Evolutionary conservation across 1,140 invertebrate genomes (phyloP), one percentile per base, ranked within the genome.

Genomic region (Adoxophyes honmai): DNA sequence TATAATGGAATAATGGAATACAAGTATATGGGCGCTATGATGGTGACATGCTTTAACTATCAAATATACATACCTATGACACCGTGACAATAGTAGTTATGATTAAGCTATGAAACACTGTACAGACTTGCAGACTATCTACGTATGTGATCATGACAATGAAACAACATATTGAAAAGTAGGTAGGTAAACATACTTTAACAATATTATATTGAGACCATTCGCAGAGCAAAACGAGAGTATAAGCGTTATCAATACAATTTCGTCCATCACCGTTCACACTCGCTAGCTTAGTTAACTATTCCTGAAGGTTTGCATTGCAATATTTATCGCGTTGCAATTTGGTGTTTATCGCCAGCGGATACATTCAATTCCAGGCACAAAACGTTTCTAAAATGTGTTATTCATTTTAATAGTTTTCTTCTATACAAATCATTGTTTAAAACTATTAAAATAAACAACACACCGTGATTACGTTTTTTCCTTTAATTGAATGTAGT

Each of bases 251-350:
- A 61, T 68, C 66, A 78, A 60, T 71, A 75, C 79, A 70, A 81
- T 83, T 66, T 72, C 81, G 81, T 85, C 14, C 82, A 15, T 88
- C 82, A 63, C 53, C 85, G 55, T 51, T 55, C 85, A 85, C 59
- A 64, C 85, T 59, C 75, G 82, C 82, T 63, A 88, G 82, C 78
- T 33, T 18, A 53, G 21, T 72, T 59, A 33, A 52, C 56, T 65
- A 55, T 15, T 10, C 9, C 42, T 28, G 18, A 35, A 39, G 52
- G 61, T 66, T 56, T 64, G 68, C 68, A 44, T 52, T 55, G 52
- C 18, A 34, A 55, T 55, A n/a, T 28, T 48, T 66, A 71, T 66
- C 71, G 83, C 81, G 61, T 54, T 73, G 81, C 81, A 68, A 51
- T 54, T 59, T 44, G 34, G 21, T 2, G 59, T 52, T 68, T 68